Evolutionary conservation across 2,888 invertebrate species (phyloP).

Genomic region (Dioctria linearis): DNA sequence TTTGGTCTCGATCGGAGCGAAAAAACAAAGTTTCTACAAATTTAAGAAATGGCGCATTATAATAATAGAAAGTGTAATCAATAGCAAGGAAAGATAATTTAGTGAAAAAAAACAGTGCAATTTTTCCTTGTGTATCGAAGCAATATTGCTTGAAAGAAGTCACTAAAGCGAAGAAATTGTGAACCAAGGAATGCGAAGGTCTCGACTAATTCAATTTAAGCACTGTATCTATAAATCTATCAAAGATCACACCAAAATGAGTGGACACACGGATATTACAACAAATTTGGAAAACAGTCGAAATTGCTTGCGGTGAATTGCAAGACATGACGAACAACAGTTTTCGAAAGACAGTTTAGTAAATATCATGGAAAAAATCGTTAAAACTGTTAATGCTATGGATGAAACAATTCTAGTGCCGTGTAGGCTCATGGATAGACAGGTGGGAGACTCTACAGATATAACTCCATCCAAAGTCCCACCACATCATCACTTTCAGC

Average conservation of each 20-base stretch:
- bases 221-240: no score
- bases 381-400: conserved; percentile 91
- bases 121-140: no score
- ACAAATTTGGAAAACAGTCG: conserved; percentile 69
- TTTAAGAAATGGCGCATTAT: no score
- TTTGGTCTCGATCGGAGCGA: no score
- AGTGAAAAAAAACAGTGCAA: no score
- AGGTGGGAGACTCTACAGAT: conserved; percentile 74
- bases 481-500: conserved; percentile 68
- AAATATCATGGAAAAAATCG: conserved; percentile 93
- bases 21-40: no score
- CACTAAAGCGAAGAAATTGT: no score
- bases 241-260: conserved; percentile 62
- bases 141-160: no score
- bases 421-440: conserved; percentile 89
- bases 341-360: conserved; percentile 92
- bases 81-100: conserved; percentile 63
- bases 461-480: conserved; percentile 70
- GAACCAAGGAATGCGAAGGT: no score
- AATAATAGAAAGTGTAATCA: conserved; percentile 66
- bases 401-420: conserved; percentile 95
- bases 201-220: no score
- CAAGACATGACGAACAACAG: conserved; percentile 85
- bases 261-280: conserved; percentile 67
- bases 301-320: conserved; percentile 84